Conservation (phyloP, 2,888 invertebrate species). For the Euspilapteryx auroguttella region DNA sequence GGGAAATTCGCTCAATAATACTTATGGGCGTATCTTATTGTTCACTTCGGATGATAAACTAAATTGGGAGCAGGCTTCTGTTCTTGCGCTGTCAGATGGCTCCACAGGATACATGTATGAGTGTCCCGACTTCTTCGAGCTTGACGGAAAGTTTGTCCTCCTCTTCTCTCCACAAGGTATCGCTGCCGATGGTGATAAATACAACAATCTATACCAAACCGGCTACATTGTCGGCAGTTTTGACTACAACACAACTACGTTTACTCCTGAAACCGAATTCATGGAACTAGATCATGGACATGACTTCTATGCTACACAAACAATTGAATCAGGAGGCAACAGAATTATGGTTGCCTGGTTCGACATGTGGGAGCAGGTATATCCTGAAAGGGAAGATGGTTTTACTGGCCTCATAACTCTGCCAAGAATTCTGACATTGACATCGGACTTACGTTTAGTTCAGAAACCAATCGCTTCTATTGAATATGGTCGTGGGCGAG, state of each 20-base stretch:
- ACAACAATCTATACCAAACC: slow-evolving; percentile 31
- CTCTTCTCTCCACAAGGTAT: slow-evolving; percentile 47
- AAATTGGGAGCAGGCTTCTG: slow-evolving; percentile 23
- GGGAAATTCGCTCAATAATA: slow-evolving; percentile 31
- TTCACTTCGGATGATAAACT: slow-evolving; percentile 29
- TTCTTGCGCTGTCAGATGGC: slow-evolving; percentile 27
- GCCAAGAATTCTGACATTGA: slow-evolving; percentile 24
- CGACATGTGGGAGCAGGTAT: slow-evolving; percentile 40
- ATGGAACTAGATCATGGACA: slow-evolving; percentile 34
- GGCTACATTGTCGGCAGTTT: slow-evolving; percentile 45
- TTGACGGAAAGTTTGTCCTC: slow-evolving; percentile 28
- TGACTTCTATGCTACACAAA: slow-evolving; percentile 48
- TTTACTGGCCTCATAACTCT: slow-evolving; percentile 42
- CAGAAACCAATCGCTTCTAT: slow-evolving; percentile 27
- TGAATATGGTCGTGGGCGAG: slow-evolving; percentile 10
- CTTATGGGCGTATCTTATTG: slow-evolving; percentile 26
- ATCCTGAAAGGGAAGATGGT: slow-evolving; percentile 31
- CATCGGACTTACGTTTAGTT: slow-evolving; percentile 15
- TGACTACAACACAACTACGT: slow-evolving; percentile 21
- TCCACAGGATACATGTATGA: slow-evolving; percentile 47
- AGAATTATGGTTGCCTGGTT: slow-evolving; percentile 39
- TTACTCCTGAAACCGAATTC: slow-evolving; percentile 21
- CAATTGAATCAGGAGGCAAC: slow-evolving; percentile 18
- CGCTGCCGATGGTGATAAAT: slow-evolving; percentile 24
- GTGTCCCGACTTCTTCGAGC: slow-evolving; percentile 50